Percentiles rank a stretch among this genome's conserved stretches.
phyloP scores from a whole-genome alignment of 2,797 vertebrate genomes.

The Sebastes umbrosus region DNA sequence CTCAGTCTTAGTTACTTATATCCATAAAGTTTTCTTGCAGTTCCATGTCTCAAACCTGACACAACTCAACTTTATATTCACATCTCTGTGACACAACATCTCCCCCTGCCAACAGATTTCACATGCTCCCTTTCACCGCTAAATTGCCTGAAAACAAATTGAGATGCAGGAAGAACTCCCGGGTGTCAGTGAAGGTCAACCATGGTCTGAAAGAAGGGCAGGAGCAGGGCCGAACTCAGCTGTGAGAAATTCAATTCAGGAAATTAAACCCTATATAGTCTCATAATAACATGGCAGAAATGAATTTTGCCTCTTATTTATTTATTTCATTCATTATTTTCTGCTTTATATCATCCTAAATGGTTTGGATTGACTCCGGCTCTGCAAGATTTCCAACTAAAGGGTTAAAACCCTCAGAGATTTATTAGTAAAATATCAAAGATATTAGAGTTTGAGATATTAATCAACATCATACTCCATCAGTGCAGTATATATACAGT shows the following conservation, averaged over 20 bases:
- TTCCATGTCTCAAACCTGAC: conserved; percentile 7
- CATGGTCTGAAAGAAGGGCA: not conserved
- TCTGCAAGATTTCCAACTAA: not conserved
- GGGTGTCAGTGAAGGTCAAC: not conserved
- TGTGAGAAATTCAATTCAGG: conserved; percentile 1
- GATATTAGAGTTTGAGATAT: not conserved
- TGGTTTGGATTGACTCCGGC: not conserved
- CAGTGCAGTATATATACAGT: not conserved
- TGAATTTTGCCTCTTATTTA: not conserved
- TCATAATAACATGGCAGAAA: not conserved
- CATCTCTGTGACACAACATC: not conserved
- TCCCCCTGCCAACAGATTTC: not conserved
- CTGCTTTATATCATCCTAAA: not conserved
- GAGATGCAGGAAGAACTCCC: not conserved
- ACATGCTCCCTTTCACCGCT: not conserved
- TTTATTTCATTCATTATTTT: not conserved
- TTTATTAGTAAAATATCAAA: not conserved
- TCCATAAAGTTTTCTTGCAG: not conserved
- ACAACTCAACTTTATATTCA: not conserved
- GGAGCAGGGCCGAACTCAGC: not conserved
- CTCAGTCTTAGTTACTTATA: not conserved
- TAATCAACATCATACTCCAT: not conserved
- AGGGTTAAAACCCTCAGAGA: not conserved
- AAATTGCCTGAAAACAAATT: not conserved
- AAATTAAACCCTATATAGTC: conserved; percentile 3